Base-by-base conservation (phyloP, 2,888 invertebrate species). In the Ormyrus nitidulus region DNA sequence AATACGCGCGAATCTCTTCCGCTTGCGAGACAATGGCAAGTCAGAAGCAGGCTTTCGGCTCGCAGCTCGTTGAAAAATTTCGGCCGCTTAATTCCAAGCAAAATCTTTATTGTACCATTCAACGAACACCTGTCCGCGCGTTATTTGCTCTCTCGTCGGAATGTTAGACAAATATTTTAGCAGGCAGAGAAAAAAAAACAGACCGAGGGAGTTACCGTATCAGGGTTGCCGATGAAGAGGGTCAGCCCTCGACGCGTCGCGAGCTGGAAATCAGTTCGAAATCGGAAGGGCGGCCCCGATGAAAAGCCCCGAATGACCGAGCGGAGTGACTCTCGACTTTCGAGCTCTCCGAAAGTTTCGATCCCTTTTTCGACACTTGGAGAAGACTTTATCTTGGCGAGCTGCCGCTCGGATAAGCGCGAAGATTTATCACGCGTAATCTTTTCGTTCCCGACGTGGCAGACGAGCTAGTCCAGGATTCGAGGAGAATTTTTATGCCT, bases 261-360 rank as follows among this genome's bases (percentile, higher is more conserved):
- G 34, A 34, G 3, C 34, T 58, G 73, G 62, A 77, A 82, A 83
- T 84, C 82, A 80, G 77, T 78, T 74, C 72, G 72, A 77, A 82
- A 83, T 84, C 82, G 79, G 77, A 77, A 66, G 69, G 72, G 70
- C 44, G 58, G 79, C 77, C 13, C 13, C 44, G 49, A 72, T 65
- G 77, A 70, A 73, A 77, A 58, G 75, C 56, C 77, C 49, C 71
- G 66, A 77, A 77, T 73, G 81, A 83, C 82, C 83, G 82, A 73
- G 68, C 44, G 78, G 81, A 82, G 83, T 84, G 83, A 84, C 84
- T 84, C 80, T 80, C 69, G 81, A 80, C 82, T 84, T 82, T 83
- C 72, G 79, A 81, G 80, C 80, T 49, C 73, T 8, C n/a, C 77
- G 66, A 54, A 68, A 77, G 78, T 82, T 83, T 83, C 82, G 82